phyloP scores from a whole-genome alignment of 2,888 invertebrate genomes.

The Alloscopus bannaensis region DNA sequence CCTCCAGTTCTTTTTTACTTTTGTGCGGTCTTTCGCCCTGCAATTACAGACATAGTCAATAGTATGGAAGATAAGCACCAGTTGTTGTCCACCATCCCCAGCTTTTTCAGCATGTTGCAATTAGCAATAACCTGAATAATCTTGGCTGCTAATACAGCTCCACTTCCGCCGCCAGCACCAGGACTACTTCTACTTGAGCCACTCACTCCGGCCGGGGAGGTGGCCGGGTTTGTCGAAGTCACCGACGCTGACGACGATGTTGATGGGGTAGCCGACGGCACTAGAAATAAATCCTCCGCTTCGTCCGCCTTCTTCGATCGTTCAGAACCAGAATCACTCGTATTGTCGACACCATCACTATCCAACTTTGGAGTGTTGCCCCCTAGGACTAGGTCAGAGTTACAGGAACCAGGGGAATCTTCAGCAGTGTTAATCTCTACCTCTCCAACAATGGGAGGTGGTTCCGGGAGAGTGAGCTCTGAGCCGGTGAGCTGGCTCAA shows the following conservation, averaged over 20 bases:
- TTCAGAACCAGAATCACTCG: too few relatives aligned
- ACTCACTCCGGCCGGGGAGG: constrained; percentile 14
- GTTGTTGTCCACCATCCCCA: too few relatives aligned
- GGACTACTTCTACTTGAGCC: not conserved
- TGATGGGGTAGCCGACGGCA: constrained; percentile 30
- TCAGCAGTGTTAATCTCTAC: constrained; percentile 43
- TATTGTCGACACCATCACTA: not conserved
- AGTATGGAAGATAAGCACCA: too few relatives aligned
- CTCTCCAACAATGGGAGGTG: constrained; percentile 55
- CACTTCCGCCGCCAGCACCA: too few relatives aligned
- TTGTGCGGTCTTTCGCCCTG: constrained; percentile 22
- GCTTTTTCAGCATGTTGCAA: too few relatives aligned
- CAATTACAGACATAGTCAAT: constrained; percentile 3
- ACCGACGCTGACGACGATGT: too few relatives aligned
- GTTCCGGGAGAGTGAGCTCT: constrained; percentile 51
- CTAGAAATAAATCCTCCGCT: constrained; percentile 31
- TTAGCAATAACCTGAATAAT: not conserved
- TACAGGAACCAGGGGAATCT: constrained; percentile 11
- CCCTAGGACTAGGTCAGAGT: not conserved
- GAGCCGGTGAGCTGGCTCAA: too few relatives aligned
- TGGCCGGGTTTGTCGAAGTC: not conserved
- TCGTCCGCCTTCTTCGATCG: too few relatives aligned
- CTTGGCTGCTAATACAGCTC: not conserved
- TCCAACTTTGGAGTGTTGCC: not conserved
- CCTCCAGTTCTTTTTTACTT: constrained; percentile 83